These are phyloP conservation scores for Microplitis mediator DNA, from an alignment of 1,140 invertebrate species.

Conservation along the genomic window DNA sequence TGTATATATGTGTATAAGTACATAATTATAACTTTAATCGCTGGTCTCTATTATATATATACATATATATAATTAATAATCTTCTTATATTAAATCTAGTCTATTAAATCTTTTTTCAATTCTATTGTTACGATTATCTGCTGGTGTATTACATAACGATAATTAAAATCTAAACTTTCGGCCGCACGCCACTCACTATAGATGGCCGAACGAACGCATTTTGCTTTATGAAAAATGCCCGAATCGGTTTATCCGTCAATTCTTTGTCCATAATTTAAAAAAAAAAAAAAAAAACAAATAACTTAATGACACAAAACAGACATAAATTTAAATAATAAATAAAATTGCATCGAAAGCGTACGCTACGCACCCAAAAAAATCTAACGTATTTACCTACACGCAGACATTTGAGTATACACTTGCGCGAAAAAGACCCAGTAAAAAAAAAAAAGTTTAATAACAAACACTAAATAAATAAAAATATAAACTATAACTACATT, in stretches of 20 bases:
- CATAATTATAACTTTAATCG: too few relatives aligned
- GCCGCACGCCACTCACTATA: constrained; percentile 35
- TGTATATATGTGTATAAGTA: not conserved
- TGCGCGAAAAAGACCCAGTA: not conserved
- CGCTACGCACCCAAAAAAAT: not conserved
- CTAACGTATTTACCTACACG: not conserved
- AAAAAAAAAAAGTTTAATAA: constrained; percentile 9
- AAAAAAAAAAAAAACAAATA: constrained; percentile 4
- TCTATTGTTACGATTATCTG: constrained; percentile 19
- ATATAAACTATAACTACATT: constrained; percentile 19
- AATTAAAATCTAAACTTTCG: not conserved
- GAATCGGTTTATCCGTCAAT: constrained; percentile 42
- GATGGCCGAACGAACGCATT: constrained; percentile 25
- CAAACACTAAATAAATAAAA: constrained; percentile 1
- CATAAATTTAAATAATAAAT: constrained; percentile 7
- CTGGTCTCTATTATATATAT: too few relatives aligned
- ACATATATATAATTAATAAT: too few relatives aligned
- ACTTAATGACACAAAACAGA: not conserved
- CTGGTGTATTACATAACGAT: constrained; percentile 2
- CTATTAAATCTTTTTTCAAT: not conserved
- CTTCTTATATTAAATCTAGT: too few relatives aligned
- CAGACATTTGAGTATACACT: too few relatives aligned
- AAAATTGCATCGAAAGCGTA: not conserved
- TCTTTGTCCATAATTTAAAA: constrained; percentile 3
- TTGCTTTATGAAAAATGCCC: constrained; percentile 23